Percentiles rank a stretch among this genome's conserved stretches.
These are phyloP conservation scores for Epinotia bilunana DNA, from an alignment of 2,888 invertebrate species.

Conservation along the genomic window DNA sequence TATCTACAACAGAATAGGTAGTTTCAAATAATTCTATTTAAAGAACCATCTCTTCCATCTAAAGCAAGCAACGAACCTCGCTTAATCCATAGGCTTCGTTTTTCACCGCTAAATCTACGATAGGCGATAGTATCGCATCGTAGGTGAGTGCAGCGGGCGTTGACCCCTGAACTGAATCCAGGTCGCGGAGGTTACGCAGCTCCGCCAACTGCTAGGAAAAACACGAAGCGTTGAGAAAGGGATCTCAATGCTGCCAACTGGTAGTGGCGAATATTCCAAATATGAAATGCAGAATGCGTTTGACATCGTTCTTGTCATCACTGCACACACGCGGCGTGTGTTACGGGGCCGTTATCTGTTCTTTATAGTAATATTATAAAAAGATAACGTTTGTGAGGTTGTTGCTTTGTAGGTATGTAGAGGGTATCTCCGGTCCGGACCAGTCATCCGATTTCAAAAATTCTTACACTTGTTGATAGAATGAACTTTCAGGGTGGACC, in stretches of 20 bases:
- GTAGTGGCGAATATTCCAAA: conserved; percentile 16
- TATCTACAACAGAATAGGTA: neutral
- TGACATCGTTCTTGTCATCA: neutral
- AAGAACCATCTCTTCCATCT: neutral
- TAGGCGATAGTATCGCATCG: conserved; percentile 32
- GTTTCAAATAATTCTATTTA: neutral
- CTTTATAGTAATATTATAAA: too few species aligned
- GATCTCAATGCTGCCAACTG: conserved; percentile 31
- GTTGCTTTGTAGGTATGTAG: too few species aligned
- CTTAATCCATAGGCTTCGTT: conserved; percentile 26
- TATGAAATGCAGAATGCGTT: conserved; percentile 9
- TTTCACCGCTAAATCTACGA: conserved; percentile 28
- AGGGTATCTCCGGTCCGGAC: too few species aligned
- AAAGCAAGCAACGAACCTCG: neutral
- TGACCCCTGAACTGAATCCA: conserved; percentile 79
- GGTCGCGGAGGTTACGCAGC: conserved; percentile 63
- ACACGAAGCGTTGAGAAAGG: conserved; percentile 37
- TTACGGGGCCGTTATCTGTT: neutral
- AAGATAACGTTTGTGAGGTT: too few species aligned
- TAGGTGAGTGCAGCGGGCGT: conserved; percentile 61
- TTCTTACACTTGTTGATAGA: too few species aligned
- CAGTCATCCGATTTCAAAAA: too few species aligned
- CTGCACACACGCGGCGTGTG: neutral
- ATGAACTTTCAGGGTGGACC: too few species aligned
- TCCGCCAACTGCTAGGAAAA: conserved; percentile 40